Conservation (phyloP, 2,797 vertebrate genomes). For the Manis pentadactyla region DNA sequence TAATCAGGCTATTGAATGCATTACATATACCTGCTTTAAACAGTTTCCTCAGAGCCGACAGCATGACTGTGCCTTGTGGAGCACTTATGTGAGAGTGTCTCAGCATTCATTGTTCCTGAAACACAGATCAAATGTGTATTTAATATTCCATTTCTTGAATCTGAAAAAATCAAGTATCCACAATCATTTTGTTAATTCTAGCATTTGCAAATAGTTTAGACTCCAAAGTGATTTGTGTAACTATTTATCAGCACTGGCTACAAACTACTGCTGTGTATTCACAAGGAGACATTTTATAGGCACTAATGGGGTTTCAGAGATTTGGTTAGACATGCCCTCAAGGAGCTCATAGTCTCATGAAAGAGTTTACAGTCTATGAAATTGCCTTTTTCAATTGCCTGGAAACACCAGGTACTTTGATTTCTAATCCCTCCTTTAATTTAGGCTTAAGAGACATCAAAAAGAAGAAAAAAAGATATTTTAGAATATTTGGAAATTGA, state of each 20-base stretch:
- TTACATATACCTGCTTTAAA: not conserved
- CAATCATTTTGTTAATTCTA: not conserved
- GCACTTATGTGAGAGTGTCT: not conserved
- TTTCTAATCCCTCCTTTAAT: constrained; percentile 46
- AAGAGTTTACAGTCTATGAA: constrained; percentile 70
- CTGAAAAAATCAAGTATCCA: not conserved
- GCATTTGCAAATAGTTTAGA: not conserved
- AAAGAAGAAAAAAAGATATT: constrained; percentile 47
- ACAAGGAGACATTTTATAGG: not conserved
- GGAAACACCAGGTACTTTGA: constrained; percentile 38
- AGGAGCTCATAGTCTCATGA: constrained; percentile 60
- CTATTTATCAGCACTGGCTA: not conserved
- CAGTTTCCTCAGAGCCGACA: not conserved
- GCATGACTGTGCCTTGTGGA: not conserved
- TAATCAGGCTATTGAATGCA: not conserved
- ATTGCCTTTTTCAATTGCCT: constrained; percentile 65
- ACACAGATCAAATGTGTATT: not conserved
- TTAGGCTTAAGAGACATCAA: constrained; percentile 43
- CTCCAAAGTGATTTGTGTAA: not conserved
- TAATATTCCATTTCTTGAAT: not conserved
- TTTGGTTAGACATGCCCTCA: constrained; percentile 49
- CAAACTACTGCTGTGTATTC: not conserved
- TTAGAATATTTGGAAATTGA: constrained; percentile 37
- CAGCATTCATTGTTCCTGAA: not conserved
- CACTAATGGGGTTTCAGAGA: not conserved